Evolutionary conservation across 2,888 invertebrate species (phyloP).

Genomic region (Stegophylla sp.): DNA sequence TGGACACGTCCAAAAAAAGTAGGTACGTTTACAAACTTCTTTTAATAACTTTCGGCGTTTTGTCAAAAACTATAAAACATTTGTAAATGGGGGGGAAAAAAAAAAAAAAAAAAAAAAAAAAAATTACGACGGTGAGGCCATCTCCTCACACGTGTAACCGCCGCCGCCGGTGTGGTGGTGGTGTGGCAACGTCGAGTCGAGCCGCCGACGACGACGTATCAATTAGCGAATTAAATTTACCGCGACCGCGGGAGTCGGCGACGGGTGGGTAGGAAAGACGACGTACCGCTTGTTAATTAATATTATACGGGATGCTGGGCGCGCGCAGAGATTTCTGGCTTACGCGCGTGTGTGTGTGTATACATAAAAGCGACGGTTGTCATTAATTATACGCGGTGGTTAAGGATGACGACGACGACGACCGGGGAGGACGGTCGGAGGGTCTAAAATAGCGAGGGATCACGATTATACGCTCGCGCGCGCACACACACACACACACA

Average conservation of each 20-base stretch:
- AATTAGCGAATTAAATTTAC: conserved; percentile 54
- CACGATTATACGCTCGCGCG: conserved; percentile 12
- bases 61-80: no score
- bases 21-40: no score
- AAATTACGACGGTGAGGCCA: no score
- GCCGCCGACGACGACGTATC: conserved; percentile 32
- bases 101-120: no score
- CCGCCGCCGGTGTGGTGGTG: neutral
- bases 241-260: conserved; percentile 7
- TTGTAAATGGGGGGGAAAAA: no score
- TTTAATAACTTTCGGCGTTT: no score
- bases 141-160: neutral
- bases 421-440: conserved; percentile 35
- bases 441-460: conserved; percentile 52
- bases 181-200: conserved; percentile 10
- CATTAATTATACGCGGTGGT: conserved; percentile 47
- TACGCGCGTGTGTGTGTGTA: neutral
- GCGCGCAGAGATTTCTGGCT: conserved; percentile 31
- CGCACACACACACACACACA: neutral
- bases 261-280: conserved; percentile 31
- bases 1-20: no score
- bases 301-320: conserved; percentile 40
- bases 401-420: conserved; percentile 16
- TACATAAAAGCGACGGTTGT: conserved; percentile 42
- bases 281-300: conserved; percentile 49